Conservation (phyloP, 2,888 invertebrate genomes). For the Trachelus tabidus region DNA sequence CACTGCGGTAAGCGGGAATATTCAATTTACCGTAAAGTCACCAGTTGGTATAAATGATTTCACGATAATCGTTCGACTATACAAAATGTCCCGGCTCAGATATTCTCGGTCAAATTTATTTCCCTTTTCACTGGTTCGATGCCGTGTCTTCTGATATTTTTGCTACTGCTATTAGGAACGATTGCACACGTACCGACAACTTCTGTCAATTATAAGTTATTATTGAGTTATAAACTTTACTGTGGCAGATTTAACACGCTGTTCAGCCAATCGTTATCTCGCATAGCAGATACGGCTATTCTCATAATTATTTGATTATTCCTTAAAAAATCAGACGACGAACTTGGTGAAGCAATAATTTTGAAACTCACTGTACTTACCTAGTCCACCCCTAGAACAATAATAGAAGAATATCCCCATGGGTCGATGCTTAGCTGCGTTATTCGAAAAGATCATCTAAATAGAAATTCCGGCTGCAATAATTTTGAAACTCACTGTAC, state of each 20-base stretch:
- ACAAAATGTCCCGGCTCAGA: not conserved
- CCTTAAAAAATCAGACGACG: not conserved
- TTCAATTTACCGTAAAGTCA: conserved; percentile 28
- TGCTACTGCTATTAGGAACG: not conserved
- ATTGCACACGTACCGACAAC: not conserved
- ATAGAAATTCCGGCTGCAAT: too few relatives aligned
- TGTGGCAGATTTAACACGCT: too few relatives aligned
- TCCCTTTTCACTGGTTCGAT: not conserved
- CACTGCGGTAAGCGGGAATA: conserved; percentile 14
- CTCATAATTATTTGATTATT: not conserved
- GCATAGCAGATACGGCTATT: too few relatives aligned
- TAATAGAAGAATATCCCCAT: too few relatives aligned
- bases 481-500: not conserved
- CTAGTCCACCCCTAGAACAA: too few relatives aligned
- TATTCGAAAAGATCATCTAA: too few relatives aligned
- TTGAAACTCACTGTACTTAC: not conserved
- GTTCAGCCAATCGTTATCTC: too few relatives aligned
- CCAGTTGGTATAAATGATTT: not conserved
- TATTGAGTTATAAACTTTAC: not conserved
- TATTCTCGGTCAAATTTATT: not conserved
- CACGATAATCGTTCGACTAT: not conserved
- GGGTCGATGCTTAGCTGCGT: too few relatives aligned
- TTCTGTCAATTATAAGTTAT: not conserved
- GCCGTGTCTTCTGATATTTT: not conserved
- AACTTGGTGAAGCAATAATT: not conserved